These are phyloP conservation scores for Adoxophyes honmai DNA, from an alignment of 1,140 invertebrate genomes.

Conservation along the genomic window DNA sequence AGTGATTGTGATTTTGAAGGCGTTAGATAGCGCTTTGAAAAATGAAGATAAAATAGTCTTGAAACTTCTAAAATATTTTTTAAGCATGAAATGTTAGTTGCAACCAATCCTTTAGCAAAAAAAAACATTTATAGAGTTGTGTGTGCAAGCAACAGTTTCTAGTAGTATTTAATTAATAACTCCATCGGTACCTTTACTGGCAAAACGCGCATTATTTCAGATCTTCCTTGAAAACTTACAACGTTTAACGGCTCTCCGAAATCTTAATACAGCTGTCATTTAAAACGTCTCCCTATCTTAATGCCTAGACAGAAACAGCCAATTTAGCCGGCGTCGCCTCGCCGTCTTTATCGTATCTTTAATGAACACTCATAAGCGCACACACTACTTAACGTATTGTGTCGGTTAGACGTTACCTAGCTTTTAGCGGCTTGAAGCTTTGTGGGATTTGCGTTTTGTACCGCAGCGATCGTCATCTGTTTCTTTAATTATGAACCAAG, in stretches of 20 bases:
- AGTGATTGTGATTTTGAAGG: no score
- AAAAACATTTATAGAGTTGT: no score
- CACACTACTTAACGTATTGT: constrained; percentile 60
- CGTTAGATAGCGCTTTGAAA: no score
- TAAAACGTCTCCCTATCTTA: constrained; percentile 14
- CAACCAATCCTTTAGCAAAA: no score
- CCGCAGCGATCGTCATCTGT: neutral
- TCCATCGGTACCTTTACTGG: no score
- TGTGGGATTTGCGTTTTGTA: constrained; percentile 52
- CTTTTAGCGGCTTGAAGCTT: constrained; percentile 34
- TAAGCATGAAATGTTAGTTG: no score
- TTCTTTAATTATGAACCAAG: neutral
- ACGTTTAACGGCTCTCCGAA: neutral
- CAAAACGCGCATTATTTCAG: no score
- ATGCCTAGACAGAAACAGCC: constrained; percentile 36
- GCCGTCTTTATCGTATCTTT: constrained; percentile 70
- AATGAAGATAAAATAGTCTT: no score
- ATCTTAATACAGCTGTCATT: constrained; percentile 8
- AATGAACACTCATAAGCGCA: constrained; percentile 68
- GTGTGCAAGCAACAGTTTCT: no score
- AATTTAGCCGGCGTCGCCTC: constrained; percentile 49
- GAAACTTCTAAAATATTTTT: no score
- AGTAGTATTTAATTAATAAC: no score
- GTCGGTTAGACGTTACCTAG: constrained; percentile 33
- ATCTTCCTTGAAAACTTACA: neutral